Conservation (phyloP, 2,113 vertebrate genomes). For the Anhinga anhinga region DNA sequence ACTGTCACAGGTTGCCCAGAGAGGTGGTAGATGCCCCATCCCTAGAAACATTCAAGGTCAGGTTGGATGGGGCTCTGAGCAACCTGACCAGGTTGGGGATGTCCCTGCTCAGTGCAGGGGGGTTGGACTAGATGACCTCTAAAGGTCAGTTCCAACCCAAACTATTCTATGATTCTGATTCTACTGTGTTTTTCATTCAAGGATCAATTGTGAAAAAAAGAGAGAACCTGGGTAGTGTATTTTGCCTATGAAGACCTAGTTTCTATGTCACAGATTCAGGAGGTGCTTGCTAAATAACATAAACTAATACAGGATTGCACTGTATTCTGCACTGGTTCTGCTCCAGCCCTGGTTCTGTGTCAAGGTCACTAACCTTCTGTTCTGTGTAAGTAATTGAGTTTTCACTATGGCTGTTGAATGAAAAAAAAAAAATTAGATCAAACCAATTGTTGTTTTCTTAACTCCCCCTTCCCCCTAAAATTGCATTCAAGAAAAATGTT, state of each 20-base stretch:
- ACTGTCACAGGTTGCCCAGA: too few relatives aligned
- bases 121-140: too few relatives aligned
- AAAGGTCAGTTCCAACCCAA: too few relatives aligned
- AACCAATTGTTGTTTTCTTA: background rate
- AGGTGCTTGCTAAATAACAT: background rate
- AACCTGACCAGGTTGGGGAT: too few relatives aligned
- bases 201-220: background rate
- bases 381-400: slow-evolving; percentile 37
- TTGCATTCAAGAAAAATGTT: background rate
- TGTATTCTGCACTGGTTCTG: background rate
- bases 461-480: background rate
- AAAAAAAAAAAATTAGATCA: background rate
- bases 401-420: background rate
- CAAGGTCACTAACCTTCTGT: background rate
- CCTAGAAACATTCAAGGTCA: too few relatives aligned
- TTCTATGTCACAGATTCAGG: background rate
- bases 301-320: background rate
- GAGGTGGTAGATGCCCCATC: too few relatives aligned
- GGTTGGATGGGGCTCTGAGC: too few relatives aligned
- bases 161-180: background rate
- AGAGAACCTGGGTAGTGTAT: background rate
- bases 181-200: background rate
- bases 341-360: background rate
- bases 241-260: background rate
- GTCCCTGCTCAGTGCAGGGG: too few relatives aligned